Evolutionary conservation across 2,888 invertebrate species (phyloP).

Genomic region (Oscheius sp.): DNA sequence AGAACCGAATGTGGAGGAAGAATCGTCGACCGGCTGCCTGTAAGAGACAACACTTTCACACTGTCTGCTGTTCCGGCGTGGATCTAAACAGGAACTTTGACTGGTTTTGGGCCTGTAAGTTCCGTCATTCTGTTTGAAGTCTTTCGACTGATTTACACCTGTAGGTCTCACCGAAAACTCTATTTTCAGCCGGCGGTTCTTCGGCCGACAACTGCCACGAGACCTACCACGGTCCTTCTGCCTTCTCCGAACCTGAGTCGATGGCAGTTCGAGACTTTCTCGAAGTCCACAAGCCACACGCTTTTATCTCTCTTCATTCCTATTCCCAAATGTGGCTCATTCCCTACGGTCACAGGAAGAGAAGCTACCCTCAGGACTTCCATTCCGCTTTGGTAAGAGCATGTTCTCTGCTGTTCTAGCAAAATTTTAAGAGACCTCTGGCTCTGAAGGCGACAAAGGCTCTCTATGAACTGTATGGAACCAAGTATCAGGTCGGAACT

Average conservation of each 20-base stretch:
- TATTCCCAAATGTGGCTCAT: constrained; percentile 73
- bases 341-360: constrained; percentile 69
- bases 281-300: constrained; percentile 64
- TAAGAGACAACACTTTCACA: constrained; percentile 62
- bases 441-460: constrained; percentile 70
- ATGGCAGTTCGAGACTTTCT: constrained; percentile 70
- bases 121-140: background rate
- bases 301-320: constrained; percentile 70
- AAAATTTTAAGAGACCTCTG: constrained; percentile 56
- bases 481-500: constrained; percentile 73
- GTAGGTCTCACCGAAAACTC: too few species aligned
- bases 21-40: constrained; percentile 70
- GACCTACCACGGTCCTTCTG: constrained; percentile 68
- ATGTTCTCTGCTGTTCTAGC: background rate
- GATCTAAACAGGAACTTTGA: constrained; percentile 73
- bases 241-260: constrained; percentile 73
- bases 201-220: constrained; percentile 69
- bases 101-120: constrained; percentile 70
- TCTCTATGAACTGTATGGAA: constrained; percentile 69
- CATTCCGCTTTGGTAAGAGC: constrained; percentile 59
- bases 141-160: too few species aligned
- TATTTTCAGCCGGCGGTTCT: constrained; percentile 58
- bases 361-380: constrained; percentile 70
- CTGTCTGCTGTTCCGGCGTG: constrained; percentile 71
- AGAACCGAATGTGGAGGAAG: constrained; percentile 73